Evolutionary conservation across 1,140 invertebrate species (phyloP), one percentile per base, ranked within the genome.

Genomic region (Procambarus clarkii): DNA sequence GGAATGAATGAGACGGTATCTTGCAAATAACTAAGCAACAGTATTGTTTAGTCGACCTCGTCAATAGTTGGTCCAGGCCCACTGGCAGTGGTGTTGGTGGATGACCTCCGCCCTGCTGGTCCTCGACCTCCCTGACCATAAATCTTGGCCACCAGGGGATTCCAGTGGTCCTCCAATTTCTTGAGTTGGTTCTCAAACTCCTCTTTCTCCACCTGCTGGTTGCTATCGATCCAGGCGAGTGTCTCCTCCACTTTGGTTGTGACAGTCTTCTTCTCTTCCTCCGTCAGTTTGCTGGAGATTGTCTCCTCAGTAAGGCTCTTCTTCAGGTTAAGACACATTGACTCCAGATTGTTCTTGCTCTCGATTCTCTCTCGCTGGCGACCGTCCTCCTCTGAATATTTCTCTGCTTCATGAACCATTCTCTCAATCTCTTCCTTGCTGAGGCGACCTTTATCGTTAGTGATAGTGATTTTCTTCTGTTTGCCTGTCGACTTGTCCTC

Each of bases 301-400:
- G 95, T 94, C 93, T 97, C 97, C 95, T 96, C 98, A 93, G 96
- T 93, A 8, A 96, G 95, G 46, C 95, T 95, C 94, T 96, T 94
- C 94, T 98, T 98, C 94, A 97, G 97, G 69, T 97, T 95, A 96
- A 98, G 97, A 48, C 97, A 95, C 94, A 98, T 98, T 45, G 96
- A 95, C 94, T 98, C 98, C n/a, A 98, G 95, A 88, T 96, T 95
- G 94, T 98, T 98, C 92, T 97, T 97, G 2, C 96, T 95, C 83
- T 95, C 94, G 18, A 98, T 95, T 78, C 95, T 93, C 9, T 95
- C 94, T 90, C 94, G 94, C 93, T 96, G 95, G 50, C 93, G 93
- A 48, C 95, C 94, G 82, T 93, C 92, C 58, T 93, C 92, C n/a
- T 58, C 24, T 18, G 58, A 79, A 81, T 81, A 81, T 54, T 58